Evolutionary conservation across 2,113 vertebrate genomes (phyloP).

Genomic region (Barnardius zonarius): DNA sequence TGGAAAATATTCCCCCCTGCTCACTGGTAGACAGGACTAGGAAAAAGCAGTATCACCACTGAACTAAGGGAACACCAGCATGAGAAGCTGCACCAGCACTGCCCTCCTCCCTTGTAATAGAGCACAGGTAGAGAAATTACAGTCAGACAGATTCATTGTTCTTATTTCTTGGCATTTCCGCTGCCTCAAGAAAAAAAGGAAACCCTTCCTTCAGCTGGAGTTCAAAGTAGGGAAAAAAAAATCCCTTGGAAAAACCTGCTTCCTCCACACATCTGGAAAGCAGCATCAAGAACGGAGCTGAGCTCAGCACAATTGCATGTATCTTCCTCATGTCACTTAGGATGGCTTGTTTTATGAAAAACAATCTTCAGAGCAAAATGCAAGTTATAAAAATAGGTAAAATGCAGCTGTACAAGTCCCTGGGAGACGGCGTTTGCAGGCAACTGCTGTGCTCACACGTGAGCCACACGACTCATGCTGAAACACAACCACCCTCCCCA

Average conservation of each 20-base stretch:
- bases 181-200: neutral
- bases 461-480: fast-evolving
- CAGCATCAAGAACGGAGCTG: neutral
- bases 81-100: fast-evolving
- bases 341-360: neutral
- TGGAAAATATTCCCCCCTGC: neutral
- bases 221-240: neutral
- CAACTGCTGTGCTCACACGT: neutral
- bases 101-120: neutral
- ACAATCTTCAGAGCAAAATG: neutral
- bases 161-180: neutral
- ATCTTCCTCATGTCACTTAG: neutral
- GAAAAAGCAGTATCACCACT: neutral
- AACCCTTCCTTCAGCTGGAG: neutral
- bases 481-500: neutral
- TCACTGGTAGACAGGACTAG: fast-evolving
- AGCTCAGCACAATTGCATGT: neutral
- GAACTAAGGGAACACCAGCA: fast-evolving
- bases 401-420: neutral
- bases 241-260: neutral
- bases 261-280: neutral
- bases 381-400: neutral
- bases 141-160: neutral
- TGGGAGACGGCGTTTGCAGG: neutral
- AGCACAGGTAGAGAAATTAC: neutral